These are phyloP conservation scores for Scytalopus superciliaris DNA, from an alignment of 2,113 vertebrate species.

Conservation along the genomic window DNA sequence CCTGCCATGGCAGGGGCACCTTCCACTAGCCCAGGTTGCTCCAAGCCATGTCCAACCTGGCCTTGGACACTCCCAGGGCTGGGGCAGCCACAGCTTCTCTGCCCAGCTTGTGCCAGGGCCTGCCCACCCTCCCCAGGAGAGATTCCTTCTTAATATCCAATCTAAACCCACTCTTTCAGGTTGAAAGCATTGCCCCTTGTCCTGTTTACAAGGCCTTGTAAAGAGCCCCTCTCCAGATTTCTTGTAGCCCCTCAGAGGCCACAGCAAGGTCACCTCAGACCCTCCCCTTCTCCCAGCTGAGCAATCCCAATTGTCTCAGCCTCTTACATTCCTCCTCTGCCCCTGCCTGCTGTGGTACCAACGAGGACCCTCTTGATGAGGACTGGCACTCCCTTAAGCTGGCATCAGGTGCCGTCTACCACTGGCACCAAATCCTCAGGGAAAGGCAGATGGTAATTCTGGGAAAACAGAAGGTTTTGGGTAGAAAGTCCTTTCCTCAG, in stretches of 20 bases:
- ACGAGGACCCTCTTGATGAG: rapidly evolving
- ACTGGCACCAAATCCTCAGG: not conserved
- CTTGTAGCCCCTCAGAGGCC: not conserved
- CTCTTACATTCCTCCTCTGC: not conserved
- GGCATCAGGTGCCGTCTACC: rapidly evolving
- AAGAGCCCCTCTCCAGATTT: not conserved
- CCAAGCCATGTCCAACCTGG: rapidly evolving
- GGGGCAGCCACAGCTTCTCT: not conserved
- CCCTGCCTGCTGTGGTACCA: not conserved
- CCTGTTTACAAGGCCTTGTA: not conserved
- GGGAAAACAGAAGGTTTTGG: not conserved
- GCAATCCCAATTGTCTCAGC: not conserved
- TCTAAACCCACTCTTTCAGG: not conserved
- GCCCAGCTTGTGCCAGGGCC: not conserved
- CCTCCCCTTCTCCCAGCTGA: not conserved
- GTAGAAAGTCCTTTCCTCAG: not conserved
- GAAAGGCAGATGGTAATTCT: not conserved
- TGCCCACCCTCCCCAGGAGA: rapidly evolving
- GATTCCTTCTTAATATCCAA: not conserved
- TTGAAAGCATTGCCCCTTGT: too few species aligned
- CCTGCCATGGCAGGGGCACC: not conserved
- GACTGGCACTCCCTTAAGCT: rapidly evolving
- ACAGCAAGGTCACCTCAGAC: not conserved
- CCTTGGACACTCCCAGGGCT: not conserved
- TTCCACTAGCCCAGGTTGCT: not conserved